Percentiles rank a stretch among this genome's conserved stretches.
phyloP scores from a whole-genome alignment of 2,113 vertebrate genomes.

The Microcebus griseorufus region DNA sequence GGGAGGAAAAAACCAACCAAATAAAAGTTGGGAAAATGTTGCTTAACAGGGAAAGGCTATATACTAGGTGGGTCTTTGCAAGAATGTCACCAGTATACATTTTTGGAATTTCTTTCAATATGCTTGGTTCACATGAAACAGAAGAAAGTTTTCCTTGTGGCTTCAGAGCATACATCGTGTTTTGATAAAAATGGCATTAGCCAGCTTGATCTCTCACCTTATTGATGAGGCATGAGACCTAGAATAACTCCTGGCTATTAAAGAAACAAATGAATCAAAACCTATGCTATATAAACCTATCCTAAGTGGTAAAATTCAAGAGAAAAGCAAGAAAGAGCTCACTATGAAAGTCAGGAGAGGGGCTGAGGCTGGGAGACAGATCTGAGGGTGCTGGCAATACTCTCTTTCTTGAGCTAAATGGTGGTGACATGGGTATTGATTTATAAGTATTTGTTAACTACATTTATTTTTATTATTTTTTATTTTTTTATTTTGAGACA shows the following conservation, averaged over 20 bases:
- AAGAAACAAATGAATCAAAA: conserved; percentile 13
- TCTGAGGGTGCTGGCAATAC: neutral
- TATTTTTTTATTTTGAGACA: no score
- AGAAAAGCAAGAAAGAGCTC: neutral
- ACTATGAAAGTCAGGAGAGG: neutral
- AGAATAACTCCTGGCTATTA: neutral
- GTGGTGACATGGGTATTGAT: neutral
- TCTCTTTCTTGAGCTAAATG: neutral
- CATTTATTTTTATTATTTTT: neutral
- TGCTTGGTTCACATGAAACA: neutral
- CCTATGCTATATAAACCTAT: no score
- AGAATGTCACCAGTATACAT: neutral
- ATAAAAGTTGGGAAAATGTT: neutral
- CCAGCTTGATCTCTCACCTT: neutral
- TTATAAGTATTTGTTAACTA: neutral
- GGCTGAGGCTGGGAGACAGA: neutral
- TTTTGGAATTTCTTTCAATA: neutral
- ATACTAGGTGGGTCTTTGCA: neutral
- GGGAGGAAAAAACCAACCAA: neutral
- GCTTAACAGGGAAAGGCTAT: neutral
- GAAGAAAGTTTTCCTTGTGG: neutral
- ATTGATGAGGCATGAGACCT: neutral
- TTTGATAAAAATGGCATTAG: neutral
- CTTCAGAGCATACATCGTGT: neutral
- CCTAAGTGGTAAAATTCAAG: neutral